These are phyloP conservation scores for Ethmia dodecea DNA, from an alignment of 2,888 invertebrate genomes.

Conservation along the genomic window DNA sequence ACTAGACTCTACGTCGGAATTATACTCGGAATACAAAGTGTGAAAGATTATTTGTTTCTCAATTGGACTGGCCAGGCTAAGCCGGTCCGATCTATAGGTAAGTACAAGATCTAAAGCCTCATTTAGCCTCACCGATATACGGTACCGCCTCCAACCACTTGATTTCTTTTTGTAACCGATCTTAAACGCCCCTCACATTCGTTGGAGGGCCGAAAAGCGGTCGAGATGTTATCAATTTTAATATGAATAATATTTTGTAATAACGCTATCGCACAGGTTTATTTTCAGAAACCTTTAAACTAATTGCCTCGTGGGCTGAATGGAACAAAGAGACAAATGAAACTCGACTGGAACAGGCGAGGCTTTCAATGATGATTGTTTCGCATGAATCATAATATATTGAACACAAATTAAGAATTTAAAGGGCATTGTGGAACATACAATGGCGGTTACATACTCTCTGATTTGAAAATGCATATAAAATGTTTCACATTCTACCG, in stretches of 20 bases:
- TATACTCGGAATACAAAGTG: too few relatives aligned
- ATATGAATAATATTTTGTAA: conserved; percentile 49
- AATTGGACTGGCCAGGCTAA: too few relatives aligned
- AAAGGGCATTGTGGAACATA: conserved; percentile 24
- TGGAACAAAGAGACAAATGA: conserved; percentile 47
- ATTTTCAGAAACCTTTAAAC: conserved; percentile 41
- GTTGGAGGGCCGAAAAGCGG: conserved; percentile 40
- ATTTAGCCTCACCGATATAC: conserved; percentile 16
- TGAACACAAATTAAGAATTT: conserved; percentile 41
- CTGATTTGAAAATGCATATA: conserved; percentile 20
- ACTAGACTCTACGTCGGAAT: too few relatives aligned
- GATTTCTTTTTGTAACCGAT: conserved; percentile 42
- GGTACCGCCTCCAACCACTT: conserved; percentile 30
- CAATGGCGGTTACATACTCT: conserved; percentile 28
- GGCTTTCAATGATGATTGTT: conserved; percentile 46
- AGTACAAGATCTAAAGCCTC: conserved; percentile 15
- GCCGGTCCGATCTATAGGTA: too few relatives aligned
- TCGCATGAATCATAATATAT: conserved; percentile 37
- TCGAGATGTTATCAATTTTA: conserved; percentile 51
- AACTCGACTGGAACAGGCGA: conserved; percentile 30
- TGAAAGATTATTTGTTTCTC: too few relatives aligned
- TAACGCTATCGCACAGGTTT: conserved; percentile 41
- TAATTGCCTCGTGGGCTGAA: conserved; percentile 48
- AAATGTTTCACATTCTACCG: conserved; percentile 26
- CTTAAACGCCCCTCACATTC: conserved; percentile 47